Percentiles rank a stretch among this genome's conserved stretches.
Evolutionary conservation across 2,113 vertebrate genomes (phyloP).

Genomic region (Corydoras maculifer): DNA sequence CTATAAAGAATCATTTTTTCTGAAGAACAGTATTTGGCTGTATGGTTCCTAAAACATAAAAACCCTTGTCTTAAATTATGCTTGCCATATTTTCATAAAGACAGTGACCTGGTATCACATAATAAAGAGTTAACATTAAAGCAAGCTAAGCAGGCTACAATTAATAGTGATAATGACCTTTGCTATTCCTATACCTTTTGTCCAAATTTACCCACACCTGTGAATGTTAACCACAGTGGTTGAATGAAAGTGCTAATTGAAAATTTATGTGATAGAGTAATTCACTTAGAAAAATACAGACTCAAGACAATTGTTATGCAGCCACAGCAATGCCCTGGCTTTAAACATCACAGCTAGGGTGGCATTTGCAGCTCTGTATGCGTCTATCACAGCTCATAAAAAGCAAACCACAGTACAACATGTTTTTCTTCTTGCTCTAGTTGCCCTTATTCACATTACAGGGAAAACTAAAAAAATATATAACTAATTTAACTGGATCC

Average conservation of each 20-base stretch:
- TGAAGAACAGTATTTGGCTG: no score
- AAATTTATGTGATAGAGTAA: slow-evolving; percentile 98
- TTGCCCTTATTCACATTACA: slow-evolving; percentile 77
- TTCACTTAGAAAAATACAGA: slow-evolving; percentile 84
- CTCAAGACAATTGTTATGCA: slow-evolving; percentile 82
- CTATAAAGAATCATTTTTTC: no score
- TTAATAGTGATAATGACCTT: no score
- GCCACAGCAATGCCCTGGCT: slow-evolving; percentile 61
- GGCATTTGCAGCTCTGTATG: slow-evolving; percentile 70
- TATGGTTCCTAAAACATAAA: no score
- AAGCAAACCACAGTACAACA: slow-evolving; percentile 76
- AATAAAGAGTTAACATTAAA: no score
- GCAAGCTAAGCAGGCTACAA: no score
- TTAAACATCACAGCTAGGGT: slow-evolving; percentile 65
- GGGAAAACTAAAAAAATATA: slow-evolving; percentile 80
- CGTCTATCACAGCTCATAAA: slow-evolving; percentile 92
- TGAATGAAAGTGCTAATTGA: slow-evolving; percentile 97
- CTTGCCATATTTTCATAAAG: no score
- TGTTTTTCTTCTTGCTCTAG: slow-evolving; percentile 57
- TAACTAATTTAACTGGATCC: slow-evolving; percentile 93
- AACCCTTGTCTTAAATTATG: no score
- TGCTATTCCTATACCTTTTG: no score
- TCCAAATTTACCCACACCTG: no score
- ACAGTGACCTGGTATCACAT: no score
- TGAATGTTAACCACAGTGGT: slow-evolving; percentile 24